Percentiles rank a stretch among this genome's conserved stretches.
Conservation (phyloP, 2,797 vertebrate genomes). For the Pantherophis alleghaniensis region DNA sequence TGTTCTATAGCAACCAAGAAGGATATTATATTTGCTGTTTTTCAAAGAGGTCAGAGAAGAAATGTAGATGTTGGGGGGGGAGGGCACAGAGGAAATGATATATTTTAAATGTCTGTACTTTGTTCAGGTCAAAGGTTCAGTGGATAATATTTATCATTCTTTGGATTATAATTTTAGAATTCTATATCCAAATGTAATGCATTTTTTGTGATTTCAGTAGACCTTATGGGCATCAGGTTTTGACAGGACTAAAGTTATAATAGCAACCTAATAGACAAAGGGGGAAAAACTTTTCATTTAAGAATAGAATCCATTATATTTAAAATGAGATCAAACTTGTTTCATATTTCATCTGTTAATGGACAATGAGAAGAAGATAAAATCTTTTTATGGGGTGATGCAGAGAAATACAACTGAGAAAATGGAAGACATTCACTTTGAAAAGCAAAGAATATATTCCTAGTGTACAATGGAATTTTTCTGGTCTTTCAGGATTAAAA, state of each 20-base stretch:
- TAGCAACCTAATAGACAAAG: background rate
- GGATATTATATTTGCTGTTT: background rate
- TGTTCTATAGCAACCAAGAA: background rate
- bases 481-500: background rate
- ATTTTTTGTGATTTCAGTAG: background rate
- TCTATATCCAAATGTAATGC: background rate
- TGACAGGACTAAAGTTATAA: background rate
- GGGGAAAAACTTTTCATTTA: background rate
- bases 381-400: background rate
- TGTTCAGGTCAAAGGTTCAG: background rate
- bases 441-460: background rate
- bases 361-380: background rate
- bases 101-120: background rate
- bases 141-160: background rate
- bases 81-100: background rate
- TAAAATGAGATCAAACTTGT: background rate
- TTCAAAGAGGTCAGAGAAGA: background rate
- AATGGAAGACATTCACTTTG: no score
- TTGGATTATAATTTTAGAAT: background rate
- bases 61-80: background rate
- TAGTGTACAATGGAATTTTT: background rate
- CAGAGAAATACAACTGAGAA: background rate
- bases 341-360: background rate
- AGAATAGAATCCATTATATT: background rate
- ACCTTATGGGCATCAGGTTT: background rate